Evolutionary conservation across 2,888 invertebrate genomes (phyloP).

Genomic region (Scaeva pyrastri): DNA sequence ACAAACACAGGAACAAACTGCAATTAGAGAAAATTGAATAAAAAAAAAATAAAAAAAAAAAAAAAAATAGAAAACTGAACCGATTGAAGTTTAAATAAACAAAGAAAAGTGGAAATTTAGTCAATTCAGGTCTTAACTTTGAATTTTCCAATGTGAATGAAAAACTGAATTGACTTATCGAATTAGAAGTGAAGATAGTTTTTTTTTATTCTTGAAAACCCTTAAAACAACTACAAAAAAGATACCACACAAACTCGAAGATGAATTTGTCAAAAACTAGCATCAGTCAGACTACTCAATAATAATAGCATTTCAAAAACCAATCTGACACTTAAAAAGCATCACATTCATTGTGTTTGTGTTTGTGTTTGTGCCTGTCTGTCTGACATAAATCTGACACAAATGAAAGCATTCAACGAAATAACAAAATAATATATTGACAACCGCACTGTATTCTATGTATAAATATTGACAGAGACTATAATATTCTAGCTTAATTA

Average conservation of each 20-base stretch:
- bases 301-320: neutral
- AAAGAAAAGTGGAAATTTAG: neutral
- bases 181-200: neutral
- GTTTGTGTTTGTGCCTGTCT: neutral
- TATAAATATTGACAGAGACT: constrained; percentile 21
- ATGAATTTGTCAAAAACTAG: no score
- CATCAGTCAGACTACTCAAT: no score
- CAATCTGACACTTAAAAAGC: neutral
- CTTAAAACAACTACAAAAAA: no score
- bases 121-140: neutral
- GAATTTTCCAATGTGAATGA: neutral
- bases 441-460: neutral
- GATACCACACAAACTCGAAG: no score
- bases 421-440: constrained; percentile 10
- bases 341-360: neutral
- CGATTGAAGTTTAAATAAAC: constrained; percentile 8
- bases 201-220: neutral
- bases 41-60: no score
- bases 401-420: neutral
- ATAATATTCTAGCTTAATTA: constrained; percentile 35
- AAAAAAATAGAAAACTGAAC: neutral
- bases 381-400: neutral
- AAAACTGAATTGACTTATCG: neutral
- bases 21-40: neutral
- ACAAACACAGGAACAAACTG: neutral